Percentiles rank a stretch among this genome's conserved stretches.
These are phyloP conservation scores for Carapus acus DNA, from an alignment of 2,797 vertebrate genomes.

Conservation along the genomic window DNA sequence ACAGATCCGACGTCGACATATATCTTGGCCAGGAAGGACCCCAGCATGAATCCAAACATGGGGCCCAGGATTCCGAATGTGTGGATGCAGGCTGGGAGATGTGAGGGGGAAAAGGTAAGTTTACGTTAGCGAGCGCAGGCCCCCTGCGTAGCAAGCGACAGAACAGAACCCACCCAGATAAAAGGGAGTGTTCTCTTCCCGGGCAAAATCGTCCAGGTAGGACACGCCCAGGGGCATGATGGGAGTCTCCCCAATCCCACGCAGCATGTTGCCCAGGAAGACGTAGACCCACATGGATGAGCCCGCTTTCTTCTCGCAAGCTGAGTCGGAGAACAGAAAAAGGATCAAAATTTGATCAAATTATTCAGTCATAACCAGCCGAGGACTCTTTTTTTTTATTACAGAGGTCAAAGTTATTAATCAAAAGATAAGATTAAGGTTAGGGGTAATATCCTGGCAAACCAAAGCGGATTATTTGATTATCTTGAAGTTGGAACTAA, in stretches of 20 bases:
- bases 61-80: conserved; percentile 80
- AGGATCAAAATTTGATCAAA: no score
- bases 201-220: conserved; percentile 78
- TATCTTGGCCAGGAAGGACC: conserved; percentile 81
- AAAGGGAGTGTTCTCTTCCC: conserved; percentile 75
- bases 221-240: conserved; percentile 78
- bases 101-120: background rate
- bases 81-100: conserved; percentile 76
- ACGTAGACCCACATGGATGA: conserved; percentile 77
- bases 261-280: conserved; percentile 77
- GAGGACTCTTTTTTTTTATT: no score
- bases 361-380: no score
- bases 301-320: conserved; percentile 66
- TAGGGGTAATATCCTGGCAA: no score
- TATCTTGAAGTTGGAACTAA: no score
- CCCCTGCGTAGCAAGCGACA: no score
- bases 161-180: conserved; percentile 58
- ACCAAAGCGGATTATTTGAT: no score
- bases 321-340: conserved; percentile 40
- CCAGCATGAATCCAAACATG: conserved; percentile 84
- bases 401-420: no score
- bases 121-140: no score
- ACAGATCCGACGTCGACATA: conserved; percentile 87
- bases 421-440: no score
- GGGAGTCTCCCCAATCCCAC: conserved; percentile 80